Base-by-base conservation (phyloP, 2,888 invertebrate species). In the Andrena chrysosceles region DNA sequence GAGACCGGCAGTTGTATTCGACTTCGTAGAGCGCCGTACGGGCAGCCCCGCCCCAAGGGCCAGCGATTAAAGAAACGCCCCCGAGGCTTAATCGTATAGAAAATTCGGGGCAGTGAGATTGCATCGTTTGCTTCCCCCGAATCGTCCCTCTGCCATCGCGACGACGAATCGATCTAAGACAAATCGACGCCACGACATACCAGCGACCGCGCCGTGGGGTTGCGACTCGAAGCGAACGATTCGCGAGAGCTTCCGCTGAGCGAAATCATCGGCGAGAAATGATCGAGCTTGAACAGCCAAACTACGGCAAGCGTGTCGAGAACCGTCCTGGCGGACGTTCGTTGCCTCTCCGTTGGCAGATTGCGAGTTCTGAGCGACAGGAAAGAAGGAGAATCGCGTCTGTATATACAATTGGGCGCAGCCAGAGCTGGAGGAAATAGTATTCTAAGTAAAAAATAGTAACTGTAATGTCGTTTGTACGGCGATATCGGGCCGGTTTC, bases 381-480 rank as follows among this genome's bases (percentile, higher is more conserved):
- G 71, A 79, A 79, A 59, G 29, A 81, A 85, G 33, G 35, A 20
- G n/a, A 52, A 71, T 29, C 49, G 60, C 35, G 62, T 78, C 33
- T 60, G 64, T 81, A 82, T 83, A 64, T 77, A 83, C 83, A 83
- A 31, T 77, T 66, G 80, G 72, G 60, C 74, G 79, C 56, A 64
- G 73, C 82, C 73, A 83, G 77, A 83, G 77, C 83, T 82, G 75
- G 59, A 76, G 74, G 77, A 64, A 74, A 81, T 71, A 83, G 81
- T 85, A 84, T 83, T 83, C 73, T 74, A 71, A 85, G 75, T 76
- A 75, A 75, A 85, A 82, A 82, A 73, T 74, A 85, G 82, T 72
- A 72, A 80, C 60, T 74, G 68, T 54, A 72, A 77, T 62, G 69
- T 82, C 73, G 82, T 81, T 81, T 82, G 83, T 81, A 82, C 33